Percentiles rank a stretch among this genome's conserved stretches.
Evolutionary conservation across 2,797 vertebrate species (phyloP).

Genomic region (Sebastes trivittatus): DNA sequence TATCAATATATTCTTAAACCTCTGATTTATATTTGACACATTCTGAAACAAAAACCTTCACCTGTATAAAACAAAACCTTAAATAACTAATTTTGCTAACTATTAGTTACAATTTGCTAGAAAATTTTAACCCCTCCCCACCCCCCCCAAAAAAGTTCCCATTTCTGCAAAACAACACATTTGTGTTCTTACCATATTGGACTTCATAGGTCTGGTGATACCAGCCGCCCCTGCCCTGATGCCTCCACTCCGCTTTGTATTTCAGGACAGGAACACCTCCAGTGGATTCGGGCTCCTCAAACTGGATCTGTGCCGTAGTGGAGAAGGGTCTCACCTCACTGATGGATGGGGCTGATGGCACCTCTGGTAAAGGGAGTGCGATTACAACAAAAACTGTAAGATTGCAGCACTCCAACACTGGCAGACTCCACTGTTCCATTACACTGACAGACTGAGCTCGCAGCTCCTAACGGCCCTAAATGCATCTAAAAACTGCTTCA

Average conservation of each 20-base stretch:
- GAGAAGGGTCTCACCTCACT: constrained; percentile 91
- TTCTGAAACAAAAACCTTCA: not conserved
- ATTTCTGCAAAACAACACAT: not conserved
- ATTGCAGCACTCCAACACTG: constrained; percentile 15
- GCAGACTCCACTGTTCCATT: constrained; percentile 22
- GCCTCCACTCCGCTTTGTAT: constrained; percentile 91
- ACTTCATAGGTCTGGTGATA: constrained; percentile 82
- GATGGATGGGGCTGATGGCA: constrained; percentile 92
- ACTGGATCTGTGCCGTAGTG: constrained; percentile 91
- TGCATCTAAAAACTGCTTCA: not conserved
- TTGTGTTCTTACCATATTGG: constrained; percentile 84
- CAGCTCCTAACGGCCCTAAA: constrained; percentile 14
- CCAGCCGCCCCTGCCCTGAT: constrained; percentile 83
- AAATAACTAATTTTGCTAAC: not conserved
- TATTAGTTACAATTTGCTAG: not conserved
- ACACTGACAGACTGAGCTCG: not conserved
- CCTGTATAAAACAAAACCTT: not conserved
- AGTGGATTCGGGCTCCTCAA: constrained; percentile 91
- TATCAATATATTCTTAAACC: too few relatives aligned
- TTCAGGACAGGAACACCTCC: constrained; percentile 94
- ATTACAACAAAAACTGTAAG: constrained; percentile 37
- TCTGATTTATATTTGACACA: too few relatives aligned
- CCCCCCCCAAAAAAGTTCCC: not conserved
- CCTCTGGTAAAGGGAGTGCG: constrained; percentile 81
- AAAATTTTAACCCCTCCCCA: not conserved